A percentile compares a stretch with the other conserved stretches of the same genome.
Evolutionary conservation across 2,113 vertebrate genomes (phyloP).

Genomic region (Rhineura floridana): DNA sequence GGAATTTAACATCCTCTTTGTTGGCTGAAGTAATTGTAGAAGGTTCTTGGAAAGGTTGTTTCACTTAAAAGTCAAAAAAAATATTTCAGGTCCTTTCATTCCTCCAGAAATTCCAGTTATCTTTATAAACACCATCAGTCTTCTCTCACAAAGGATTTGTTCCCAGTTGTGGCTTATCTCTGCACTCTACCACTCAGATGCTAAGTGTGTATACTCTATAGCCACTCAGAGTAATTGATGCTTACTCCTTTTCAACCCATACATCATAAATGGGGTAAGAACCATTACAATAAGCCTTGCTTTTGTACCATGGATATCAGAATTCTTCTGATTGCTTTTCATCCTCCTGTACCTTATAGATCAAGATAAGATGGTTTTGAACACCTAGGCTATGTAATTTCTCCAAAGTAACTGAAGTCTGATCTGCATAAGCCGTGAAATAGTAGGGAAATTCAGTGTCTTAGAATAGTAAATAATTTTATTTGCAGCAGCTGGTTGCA

Average conservation of each 20-base stretch:
- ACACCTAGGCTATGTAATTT: neutral
- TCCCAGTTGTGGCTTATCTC: neutral
- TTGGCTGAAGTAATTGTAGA: slow-evolving; percentile 31
- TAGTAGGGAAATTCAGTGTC: too few species aligned
- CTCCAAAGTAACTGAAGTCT: neutral
- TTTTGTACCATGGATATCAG: neutral
- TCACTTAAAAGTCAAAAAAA: slow-evolving; percentile 6
- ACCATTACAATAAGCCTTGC: neutral
- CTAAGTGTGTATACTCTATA: neutral
- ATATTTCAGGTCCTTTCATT: slow-evolving; percentile 37
- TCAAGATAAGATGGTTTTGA: neutral
- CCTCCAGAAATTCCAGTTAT: neutral
- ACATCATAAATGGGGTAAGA: neutral
- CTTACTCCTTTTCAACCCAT: neutral
- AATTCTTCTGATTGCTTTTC: neutral
- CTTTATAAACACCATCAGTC: neutral
- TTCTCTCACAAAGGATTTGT: neutral
- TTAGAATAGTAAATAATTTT: too few species aligned
- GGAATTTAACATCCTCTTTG: slow-evolving; percentile 24
- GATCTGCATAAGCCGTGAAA: neutral
- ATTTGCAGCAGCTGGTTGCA: too few species aligned
- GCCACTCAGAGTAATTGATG: neutral
- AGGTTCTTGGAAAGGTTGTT: neutral
- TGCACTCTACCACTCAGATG: neutral
- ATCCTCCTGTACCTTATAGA: neutral